Evolutionary conservation across 2,888 invertebrate genomes (phyloP).

Genomic region (Xestoiulus laeticollis): DNA sequence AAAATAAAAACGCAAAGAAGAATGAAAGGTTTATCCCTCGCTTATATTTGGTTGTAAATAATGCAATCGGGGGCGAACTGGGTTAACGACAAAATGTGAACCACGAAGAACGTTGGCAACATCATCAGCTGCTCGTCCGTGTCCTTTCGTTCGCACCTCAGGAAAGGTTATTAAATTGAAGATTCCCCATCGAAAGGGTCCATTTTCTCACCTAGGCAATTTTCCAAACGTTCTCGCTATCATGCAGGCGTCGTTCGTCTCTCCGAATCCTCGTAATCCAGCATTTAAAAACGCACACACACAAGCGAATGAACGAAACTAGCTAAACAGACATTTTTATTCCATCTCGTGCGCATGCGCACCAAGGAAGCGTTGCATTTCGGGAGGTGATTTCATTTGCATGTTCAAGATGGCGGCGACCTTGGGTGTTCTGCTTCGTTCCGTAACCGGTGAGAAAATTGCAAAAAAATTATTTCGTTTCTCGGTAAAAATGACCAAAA

Average conservation of each 20-base stretch:
- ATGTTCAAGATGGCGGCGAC: slow-evolving; percentile 46
- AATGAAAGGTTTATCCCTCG: neutral
- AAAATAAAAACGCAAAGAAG: neutral
- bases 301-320: neutral
- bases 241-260: neutral
- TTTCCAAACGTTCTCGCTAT: neutral
- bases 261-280: neutral
- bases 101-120: slow-evolving; percentile 1
- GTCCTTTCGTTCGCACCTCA: neutral
- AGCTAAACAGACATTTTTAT: slow-evolving; percentile 24
- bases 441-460: slow-evolving; percentile 37
- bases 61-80: neutral
- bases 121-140: slow-evolving; percentile 19
- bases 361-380: neutral
- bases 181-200: neutral
- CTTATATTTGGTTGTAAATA: neutral
- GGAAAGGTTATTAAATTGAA: neutral
- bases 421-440: slow-evolving; percentile 44
- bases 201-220: neutral
- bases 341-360: neutral
- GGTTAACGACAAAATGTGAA: neutral
- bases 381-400: neutral
- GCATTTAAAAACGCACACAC: neutral
- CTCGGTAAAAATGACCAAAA: neutral
- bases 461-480: neutral